Percentiles rank a stretch among this genome's conserved stretches.
phyloP scores from a whole-genome alignment of 2,113 vertebrate species.

The Leptodactylus fuscus region DNA sequence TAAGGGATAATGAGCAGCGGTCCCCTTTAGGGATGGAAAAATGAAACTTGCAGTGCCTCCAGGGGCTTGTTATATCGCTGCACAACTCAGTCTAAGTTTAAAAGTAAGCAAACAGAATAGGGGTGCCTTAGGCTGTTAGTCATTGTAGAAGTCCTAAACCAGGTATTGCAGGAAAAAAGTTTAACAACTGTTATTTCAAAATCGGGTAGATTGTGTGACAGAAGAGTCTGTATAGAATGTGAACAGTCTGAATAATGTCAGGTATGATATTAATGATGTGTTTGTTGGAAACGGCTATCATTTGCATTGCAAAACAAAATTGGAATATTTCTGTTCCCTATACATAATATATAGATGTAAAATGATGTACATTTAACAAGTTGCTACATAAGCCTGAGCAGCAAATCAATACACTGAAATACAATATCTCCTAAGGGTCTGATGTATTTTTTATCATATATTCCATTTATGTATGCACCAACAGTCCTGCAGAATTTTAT shows the following conservation, averaged over 20 bases:
- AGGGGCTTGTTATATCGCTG: slow-evolving; percentile 60
- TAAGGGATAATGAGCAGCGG: slow-evolving; percentile 57
- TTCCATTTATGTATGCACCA: too few relatives aligned
- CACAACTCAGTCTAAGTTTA: slow-evolving; percentile 57
- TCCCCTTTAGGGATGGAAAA: slow-evolving; percentile 56
- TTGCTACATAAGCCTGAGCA: too few relatives aligned
- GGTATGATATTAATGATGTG: not conserved
- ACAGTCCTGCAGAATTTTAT: too few relatives aligned
- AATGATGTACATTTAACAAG: not conserved
- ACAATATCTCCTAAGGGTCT: too few relatives aligned
- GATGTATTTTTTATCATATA: too few relatives aligned
- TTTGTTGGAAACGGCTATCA: not conserved
- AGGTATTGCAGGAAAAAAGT: slow-evolving; percentile 46
- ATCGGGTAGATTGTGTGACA: slow-evolving; percentile 18
- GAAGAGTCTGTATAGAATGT: slow-evolving; percentile 32
- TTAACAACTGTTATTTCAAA: slow-evolving; percentile 33
- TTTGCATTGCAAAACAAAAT: not conserved
- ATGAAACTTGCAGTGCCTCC: slow-evolving; percentile 49
- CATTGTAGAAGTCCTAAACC: slow-evolving; percentile 52
- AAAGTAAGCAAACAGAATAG: slow-evolving; percentile 57
- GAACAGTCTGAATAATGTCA: slow-evolving; percentile 9
- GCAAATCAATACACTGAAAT: too few relatives aligned
- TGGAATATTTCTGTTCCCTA: not conserved
- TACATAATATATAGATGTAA: not conserved
- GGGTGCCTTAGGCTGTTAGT: slow-evolving; percentile 59